These are phyloP conservation scores for Engraulis encrasicolus DNA, from an alignment of 2,113 vertebrate species.

Conservation along the genomic window DNA sequence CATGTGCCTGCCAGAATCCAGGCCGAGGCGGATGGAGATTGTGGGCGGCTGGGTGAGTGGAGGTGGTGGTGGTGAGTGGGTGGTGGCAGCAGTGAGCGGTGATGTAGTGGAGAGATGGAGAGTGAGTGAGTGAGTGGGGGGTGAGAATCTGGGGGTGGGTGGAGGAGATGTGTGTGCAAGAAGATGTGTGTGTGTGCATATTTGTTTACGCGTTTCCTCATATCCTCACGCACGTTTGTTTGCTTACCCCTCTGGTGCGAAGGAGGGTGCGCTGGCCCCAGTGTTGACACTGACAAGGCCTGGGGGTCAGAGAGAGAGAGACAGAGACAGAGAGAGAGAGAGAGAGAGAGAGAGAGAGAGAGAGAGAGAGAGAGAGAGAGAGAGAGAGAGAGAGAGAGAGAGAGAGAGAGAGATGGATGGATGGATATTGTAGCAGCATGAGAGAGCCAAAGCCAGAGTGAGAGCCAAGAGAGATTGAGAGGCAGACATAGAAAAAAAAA, in stretches of 20 bases:
- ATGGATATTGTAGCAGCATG: too few species aligned
- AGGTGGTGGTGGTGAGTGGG: not conserved
- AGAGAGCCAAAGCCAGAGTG: not conserved
- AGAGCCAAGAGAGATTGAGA: not conserved
- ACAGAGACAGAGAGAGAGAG: not conserved
- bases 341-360: not conserved
- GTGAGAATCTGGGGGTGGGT: too few species aligned
- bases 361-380: not conserved
- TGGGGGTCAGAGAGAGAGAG: not conserved
- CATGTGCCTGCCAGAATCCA: slow-evolving; percentile 61
- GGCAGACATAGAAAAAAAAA: too few species aligned
- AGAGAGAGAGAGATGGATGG: not conserved
- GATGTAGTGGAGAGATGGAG: too few species aligned
- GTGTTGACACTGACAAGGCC: not conserved
- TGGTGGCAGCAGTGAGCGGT: not conserved
- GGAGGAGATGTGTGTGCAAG: too few species aligned
- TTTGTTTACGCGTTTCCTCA: slow-evolving; percentile 7
- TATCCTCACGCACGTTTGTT: not conserved
- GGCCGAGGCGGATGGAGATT: slow-evolving; percentile 8
- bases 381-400: not conserved
- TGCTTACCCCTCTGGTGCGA: not conserved
- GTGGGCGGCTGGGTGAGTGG: not conserved
- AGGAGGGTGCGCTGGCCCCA: not conserved
- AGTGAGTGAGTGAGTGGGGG: too few species aligned
- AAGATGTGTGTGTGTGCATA: slow-evolving; percentile 14